Evolutionary conservation across 2,797 vertebrate genomes (phyloP), one percentile per base, ranked within the genome.

Genomic region (Buceros bicornis): DNA sequence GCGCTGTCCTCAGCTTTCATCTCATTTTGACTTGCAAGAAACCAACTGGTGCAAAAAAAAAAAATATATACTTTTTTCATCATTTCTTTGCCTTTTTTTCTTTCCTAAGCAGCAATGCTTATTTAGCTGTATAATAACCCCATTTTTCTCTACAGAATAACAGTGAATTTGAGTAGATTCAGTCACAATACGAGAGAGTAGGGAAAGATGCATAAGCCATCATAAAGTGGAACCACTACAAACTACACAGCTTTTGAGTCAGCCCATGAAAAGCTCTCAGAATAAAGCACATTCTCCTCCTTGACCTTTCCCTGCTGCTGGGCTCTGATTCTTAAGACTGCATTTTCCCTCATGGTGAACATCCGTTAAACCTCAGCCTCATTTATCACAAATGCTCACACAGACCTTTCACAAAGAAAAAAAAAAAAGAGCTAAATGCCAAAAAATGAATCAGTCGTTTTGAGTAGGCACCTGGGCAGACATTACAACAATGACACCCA

Each of bases 301-400:
- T 77, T 83, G 89, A 93, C 85, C 79, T 91, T 89, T 67, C 60
- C 45, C 48, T 87, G 71, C 82, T 80, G 56, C 62, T 82, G 51
- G 29, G 60, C 56, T 95, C 54, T 64, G 71, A 85, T 48, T 94
- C 76, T 54, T 24, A 93, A 77, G 70, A 53, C 7, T 56, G 19
- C 51, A 31, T 60, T 93, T 85, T 89, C 50, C 40, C 45, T 83
- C 4, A 2, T 53, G 64, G 81, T 53, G 74, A 96, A 77, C 56
- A 57, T 56, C 76, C 51, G 67, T 85, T 95, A 85, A 94, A 80
- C 50, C 60, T 77, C 50, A 64, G 48, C 45, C 37, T 91, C 53
- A n/a, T 95, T 95, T 70, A 48, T 79, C 87, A 85, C 20, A 40
- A 93, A 73, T 80, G 66, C 51, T 89, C 64, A 79, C n/a, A 69